A percentile compares a stretch with the other conserved stretches of the same genome.
Evolutionary conservation across 1,140 invertebrate species (phyloP).

Genomic region (Dinothrombium tinctorium): DNA sequence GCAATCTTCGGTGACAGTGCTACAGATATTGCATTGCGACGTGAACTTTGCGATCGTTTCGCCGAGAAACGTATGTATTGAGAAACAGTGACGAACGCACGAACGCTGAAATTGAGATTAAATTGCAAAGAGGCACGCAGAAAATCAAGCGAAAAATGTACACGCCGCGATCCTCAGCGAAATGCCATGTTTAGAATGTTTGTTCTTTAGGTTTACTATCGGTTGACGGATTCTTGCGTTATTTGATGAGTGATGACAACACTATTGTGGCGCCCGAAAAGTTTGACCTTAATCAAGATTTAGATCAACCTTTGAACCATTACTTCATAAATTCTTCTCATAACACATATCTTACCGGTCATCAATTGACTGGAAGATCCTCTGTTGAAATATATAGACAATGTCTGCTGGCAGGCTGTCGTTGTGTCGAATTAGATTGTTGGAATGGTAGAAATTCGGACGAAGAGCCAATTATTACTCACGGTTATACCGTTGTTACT

Average conservation of each 20-base stretch:
- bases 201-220: constrained; percentile 33
- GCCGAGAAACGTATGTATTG: no score
- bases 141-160: no score
- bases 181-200: no score
- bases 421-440: constrained; percentile 93
- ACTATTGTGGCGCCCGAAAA: constrained; percentile 65
- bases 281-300: constrained; percentile 72
- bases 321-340: constrained; percentile 99
- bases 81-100: no score
- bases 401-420: constrained; percentile 78
- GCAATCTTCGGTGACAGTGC: no score
- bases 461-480: constrained; percentile 95
- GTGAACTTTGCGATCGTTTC: no score
- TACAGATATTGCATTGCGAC: no score
- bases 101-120: no score
- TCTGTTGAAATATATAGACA: constrained; percentile 98
- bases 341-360: constrained; percentile 88
- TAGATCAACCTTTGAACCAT: constrained; percentile 82
- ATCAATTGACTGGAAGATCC: constrained; percentile 79
- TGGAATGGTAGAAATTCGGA: constrained; percentile 95
- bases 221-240: constrained; percentile 75
- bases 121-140: no score
- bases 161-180: no score
- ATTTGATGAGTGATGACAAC: constrained; percentile 84
- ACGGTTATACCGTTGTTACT: constrained; percentile 98